Base-by-base conservation (phyloP, 2,888 invertebrate species). In the Cataglyphis rosenhaueri region DNA sequence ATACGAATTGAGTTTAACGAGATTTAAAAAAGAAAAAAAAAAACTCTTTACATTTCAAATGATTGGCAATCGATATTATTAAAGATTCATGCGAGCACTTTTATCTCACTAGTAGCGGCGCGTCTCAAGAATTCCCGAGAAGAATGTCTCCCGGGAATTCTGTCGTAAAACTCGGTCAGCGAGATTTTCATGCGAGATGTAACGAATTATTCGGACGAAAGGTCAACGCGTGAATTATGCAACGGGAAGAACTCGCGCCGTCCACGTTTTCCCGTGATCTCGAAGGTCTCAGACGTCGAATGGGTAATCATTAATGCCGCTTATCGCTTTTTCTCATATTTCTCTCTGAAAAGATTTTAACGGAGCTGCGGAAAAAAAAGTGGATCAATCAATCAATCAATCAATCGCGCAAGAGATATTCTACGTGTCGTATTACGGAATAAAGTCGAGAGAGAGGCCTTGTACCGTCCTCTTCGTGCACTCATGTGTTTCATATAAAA, bases 201-300 rank as follows among this genome's bases (percentile, higher is more conserved):
- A 10, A 25, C 48, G 52, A 52, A 75, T 75, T 75, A 75, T n/a
- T 70, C 70, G 78, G 29, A 15, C 44, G 32, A 79, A 79, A 78
- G 78, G 78, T 78, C 78, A 78, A 44, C 41, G 57, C 78, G 57
- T 78, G 44, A 78, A 78, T 78, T 68, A 78, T 78, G 68, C 68
- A 78, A 57, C 41, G 32, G 48, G 21, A 74, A 48, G 61, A 74
- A 52, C 48, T 29, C 38, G 74, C 21, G 52, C 52, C 74, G 74
- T 62, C 48, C 74, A 41, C 32, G 15, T 4, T 70, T 85, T 57
- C 65, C 29, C 44, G 48, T 29, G 65, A 48, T 38, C n/a, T 52
- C 75, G 71, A 65, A 70, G 48, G 44, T 78, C 48, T 48, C 38
- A 3, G 25, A 4, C 70, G 12, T 21, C 62, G 15, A 32, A 70